Base-by-base conservation (phyloP, 92 coral and sea anemone genomes). In the Palythoa caribaeorum region DNA sequence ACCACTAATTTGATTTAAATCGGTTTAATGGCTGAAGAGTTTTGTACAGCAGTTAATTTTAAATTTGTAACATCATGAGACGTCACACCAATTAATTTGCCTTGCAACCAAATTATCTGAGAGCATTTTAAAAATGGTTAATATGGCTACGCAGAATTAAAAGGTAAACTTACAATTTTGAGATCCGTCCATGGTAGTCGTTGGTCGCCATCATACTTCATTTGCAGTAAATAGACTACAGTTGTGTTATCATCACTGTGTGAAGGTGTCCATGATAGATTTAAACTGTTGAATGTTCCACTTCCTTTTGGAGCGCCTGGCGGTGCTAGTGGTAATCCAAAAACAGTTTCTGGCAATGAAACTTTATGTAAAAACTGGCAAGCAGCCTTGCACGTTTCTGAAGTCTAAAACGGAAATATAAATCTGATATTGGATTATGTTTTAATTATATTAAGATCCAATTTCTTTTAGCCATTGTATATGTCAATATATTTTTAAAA, bases 191-290 rank as follows among this genome's bases (percentile, higher is more conserved):
- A 80, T 40, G 39, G 38, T 38, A 6, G 3, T 1, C 1, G 9
- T 9, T 40, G 17, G 17, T 62, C 73, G 8, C 85, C 85, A 9
- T 40, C 5, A 28, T 80, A 80, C 35, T 62, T 80, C 85, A 80
- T 80, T 80, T 80, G 85, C 28, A 80, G 38, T 68, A 80, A 48
- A 40, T 80, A 80, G n/a, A 80, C 85, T 38, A 80, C n/a, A 11
- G 85, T 80, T n/a, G 2, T 36, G 8, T 48, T 80, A 9, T 48
- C 59, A 62, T 59, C 62, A 20, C 85, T 80, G 36, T 38, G 73
- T 9, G 73, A 37, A 55, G 85, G 85, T 68, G 52, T 10, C 85
- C 85, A 80, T n/a, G 73, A 80, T 21, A 80, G 62, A 38, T 66
- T 39, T 19, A 80, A 13, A 17, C 73, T 80, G 16, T 68, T 80